Evolutionary conservation across 2,888 invertebrate genomes (phyloP).

Genomic region (Drosophila falleni): DNA sequence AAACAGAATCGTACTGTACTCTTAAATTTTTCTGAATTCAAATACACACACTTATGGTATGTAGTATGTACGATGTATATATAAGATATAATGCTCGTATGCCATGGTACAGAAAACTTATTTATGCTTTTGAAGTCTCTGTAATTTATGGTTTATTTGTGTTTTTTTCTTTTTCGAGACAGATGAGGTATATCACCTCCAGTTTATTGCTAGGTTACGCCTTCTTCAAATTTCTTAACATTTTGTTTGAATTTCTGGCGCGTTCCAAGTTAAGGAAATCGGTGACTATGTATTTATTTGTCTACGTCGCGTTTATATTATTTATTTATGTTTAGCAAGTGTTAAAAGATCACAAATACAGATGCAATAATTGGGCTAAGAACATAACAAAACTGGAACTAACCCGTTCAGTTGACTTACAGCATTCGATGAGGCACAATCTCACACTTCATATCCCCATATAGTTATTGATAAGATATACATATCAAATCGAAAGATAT

Average conservation of each 20-base stretch:
- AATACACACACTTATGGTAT: neutral
- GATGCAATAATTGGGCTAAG: slow-evolving; percentile 63
- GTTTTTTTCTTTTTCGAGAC: slow-evolving; percentile 13
- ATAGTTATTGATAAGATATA: slow-evolving; percentile 19
- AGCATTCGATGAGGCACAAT: slow-evolving; percentile 67
- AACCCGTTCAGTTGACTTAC: slow-evolving; percentile 76
- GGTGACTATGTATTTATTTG: slow-evolving; percentile 65
- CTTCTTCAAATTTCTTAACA: slow-evolving; percentile 28
- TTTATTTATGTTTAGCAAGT: slow-evolving; percentile 74
- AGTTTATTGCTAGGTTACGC: slow-evolving; percentile 40
- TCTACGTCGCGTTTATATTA: slow-evolving; percentile 68
- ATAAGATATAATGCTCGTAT: neutral
- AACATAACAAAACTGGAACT: slow-evolving; percentile 49
- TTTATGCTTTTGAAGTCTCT: slow-evolving; percentile 31
- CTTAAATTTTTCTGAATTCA: neutral
- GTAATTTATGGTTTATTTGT: slow-evolving; percentile 58
- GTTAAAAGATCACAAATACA: slow-evolving; percentile 67
- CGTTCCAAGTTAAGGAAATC: slow-evolving; percentile 46
- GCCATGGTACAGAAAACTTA: slow-evolving; percentile 2
- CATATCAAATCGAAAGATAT: slow-evolving; percentile 11
- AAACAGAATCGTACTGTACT: slow-evolving; percentile 8
- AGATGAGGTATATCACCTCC: slow-evolving; percentile 44
- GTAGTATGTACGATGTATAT: neutral
- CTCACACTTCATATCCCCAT: neutral
- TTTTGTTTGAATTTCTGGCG: slow-evolving; percentile 32